phyloP scores from a whole-genome alignment of 2,113 vertebrate genomes.

The Chinchilla lanigera region DNA sequence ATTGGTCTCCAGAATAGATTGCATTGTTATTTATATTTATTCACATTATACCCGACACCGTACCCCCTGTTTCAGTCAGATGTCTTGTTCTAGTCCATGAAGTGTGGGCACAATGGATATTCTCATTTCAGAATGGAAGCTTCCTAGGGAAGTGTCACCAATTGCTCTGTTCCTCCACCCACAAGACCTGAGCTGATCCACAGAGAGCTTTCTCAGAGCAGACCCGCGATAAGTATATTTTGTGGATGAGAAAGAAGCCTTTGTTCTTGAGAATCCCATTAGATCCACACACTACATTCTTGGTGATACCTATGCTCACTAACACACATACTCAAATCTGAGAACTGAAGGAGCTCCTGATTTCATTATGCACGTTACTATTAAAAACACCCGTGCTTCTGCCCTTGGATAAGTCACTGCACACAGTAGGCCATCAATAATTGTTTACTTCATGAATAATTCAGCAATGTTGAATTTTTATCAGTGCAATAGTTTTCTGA shows the following conservation, averaged over 20 bases:
- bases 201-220: neutral
- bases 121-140: neutral
- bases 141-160: neutral
- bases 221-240: neutral
- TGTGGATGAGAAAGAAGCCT: neutral
- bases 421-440: neutral
- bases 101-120: accelerated
- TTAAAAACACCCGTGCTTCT: neutral
- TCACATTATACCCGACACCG: neutral
- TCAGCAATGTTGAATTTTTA: neutral
- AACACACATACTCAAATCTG: neutral
- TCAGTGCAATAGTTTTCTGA: neutral
- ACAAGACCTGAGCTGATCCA: neutral
- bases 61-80: neutral
- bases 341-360: conserved; percentile 57
- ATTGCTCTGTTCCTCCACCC: neutral
- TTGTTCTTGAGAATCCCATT: neutral
- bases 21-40: neutral
- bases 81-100: neutral
- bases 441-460: neutral
- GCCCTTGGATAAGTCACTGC: neutral
- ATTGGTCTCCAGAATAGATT: conserved; percentile 21
- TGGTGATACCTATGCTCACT: neutral
- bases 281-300: neutral
- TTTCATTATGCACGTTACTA: conserved; percentile 19